A percentile compares a stretch with the other conserved stretches of the same genome.
phyloP scores from a whole-genome alignment of 1,140 invertebrate species.

The Gyrodactylus bullatarudis region DNA sequence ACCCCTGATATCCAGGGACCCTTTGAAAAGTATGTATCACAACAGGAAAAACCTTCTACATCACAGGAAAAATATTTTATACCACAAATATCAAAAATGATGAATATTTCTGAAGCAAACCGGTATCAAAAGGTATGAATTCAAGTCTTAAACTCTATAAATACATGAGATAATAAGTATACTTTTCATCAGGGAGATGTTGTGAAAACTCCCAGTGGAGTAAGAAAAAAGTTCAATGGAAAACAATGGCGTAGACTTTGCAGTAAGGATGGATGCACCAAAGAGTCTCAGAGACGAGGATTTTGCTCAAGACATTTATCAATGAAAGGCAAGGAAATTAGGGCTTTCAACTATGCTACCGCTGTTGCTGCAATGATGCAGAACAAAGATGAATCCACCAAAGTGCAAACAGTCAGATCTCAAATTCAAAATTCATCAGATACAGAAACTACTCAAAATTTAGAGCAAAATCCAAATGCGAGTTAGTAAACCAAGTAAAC shows the following conservation, averaged over 20 bases:
- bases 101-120: background rate
- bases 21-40: too few relatives aligned
- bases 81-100: too few relatives aligned
- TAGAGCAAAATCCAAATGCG: too few relatives aligned
- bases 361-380: constrained; percentile 4
- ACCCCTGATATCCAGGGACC: too few relatives aligned
- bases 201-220: constrained; percentile 67
- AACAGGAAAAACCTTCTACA: too few relatives aligned
- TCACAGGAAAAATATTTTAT: too few relatives aligned
- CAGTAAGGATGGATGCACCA: constrained; percentile 69
- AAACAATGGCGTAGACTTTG: constrained; percentile 89
- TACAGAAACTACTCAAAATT: too few relatives aligned
- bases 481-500: too few relatives aligned
- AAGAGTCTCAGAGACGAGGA: constrained; percentile 75
- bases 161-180: too few relatives aligned
- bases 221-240: constrained; percentile 91
- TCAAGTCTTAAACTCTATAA: too few relatives aligned
- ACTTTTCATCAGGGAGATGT: constrained; percentile 96
- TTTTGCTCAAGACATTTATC: constrained; percentile 79
- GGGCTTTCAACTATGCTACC: background rate
- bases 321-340: constrained; percentile 32
- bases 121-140: background rate
- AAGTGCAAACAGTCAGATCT: background rate
- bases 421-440: background rate
- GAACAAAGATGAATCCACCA: background rate